Base-by-base conservation (phyloP, 2,797 vertebrate genomes). In the Myotis planiceps region DNA sequence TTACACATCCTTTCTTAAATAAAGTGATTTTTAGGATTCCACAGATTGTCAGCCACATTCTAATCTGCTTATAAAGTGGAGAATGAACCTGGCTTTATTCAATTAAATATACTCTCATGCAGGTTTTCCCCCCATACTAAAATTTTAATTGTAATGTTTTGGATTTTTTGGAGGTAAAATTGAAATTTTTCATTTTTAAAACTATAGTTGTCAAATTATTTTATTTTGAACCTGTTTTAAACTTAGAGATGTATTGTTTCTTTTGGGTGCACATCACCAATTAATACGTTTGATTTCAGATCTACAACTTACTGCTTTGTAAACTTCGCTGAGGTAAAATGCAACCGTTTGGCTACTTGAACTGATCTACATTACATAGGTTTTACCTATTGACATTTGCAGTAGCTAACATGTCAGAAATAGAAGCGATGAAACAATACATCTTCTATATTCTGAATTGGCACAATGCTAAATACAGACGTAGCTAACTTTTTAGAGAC, bases 1-100 rank as follows among this genome's bases (percentile, higher is more conserved):
- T 95, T 97, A 95, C 90, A 97, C 96, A 97, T 97, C 93, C 94
- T 98, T 96, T 91, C 39, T 93, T 96, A 98, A 97, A 94, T 97
- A 98, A 97, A 79, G 97, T 98, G 95, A 95, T 97, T 97, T 97
- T 96, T 95, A 97, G 94, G 92, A 90, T 97, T 98, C 97, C 96
- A 97, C 39, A 92, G 98, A 95, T 97, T 98, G 97, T 92, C 93
- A 97, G 94, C 97, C 69, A 97, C 85, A 95, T 96, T 80, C 89
- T 97, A 97, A 98, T 98, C 96, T 95, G 96, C 79, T 53, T 74
- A 7, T 95, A 93, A 96, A 97, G 97, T 98, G 97, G 97, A 98
- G 95, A 98, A 97, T 96, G 93, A 98, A 98, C 80, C 96, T 98
- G 97, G 96, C 96, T 98, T 98, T 98, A 97, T 83, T 71, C 94